Conservation (phyloP, 2,888 invertebrate species). For the Rhodophaea formosa region DNA sequence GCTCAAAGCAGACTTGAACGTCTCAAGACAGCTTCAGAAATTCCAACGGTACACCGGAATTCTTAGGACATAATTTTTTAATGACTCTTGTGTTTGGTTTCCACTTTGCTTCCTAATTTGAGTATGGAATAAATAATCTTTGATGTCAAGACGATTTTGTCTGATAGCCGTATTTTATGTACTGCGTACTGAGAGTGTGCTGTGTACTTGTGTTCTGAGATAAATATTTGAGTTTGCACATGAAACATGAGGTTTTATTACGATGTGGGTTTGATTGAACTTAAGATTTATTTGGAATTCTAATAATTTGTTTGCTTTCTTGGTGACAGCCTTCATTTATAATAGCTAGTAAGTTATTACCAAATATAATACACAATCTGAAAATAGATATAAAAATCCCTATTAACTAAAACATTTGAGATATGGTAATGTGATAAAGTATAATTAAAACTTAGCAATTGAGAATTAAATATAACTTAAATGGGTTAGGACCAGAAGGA, state of each 20-base stretch:
- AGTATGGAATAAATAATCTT: conserved; percentile 12
- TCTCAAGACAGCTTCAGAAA: conserved; percentile 3
- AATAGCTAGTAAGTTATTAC: too few species aligned
- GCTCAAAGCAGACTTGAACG: not conserved
- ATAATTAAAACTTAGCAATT: too few species aligned
- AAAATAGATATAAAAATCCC: too few species aligned
- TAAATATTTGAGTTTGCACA: not conserved
- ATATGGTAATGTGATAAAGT: too few species aligned
- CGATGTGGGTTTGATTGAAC: not conserved
- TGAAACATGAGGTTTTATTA: not conserved
- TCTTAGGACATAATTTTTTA: conserved; percentile 8
- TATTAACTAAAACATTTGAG: too few species aligned
- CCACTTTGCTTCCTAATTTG: conserved; percentile 9
- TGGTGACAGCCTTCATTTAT: too few species aligned
- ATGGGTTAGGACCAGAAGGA: too few species aligned
- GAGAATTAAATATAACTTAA: too few species aligned
- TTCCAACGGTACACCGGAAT: conserved; percentile 12
- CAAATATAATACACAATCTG: too few species aligned
- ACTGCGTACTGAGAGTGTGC: too few species aligned
- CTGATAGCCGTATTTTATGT: conserved; percentile 1
- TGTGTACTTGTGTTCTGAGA: too few species aligned
- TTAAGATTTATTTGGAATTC: not conserved
- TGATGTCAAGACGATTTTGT: conserved; percentile 7
- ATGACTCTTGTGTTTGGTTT: conserved; percentile 12
- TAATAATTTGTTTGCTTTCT: not conserved